Conservation (phyloP, 1,140 invertebrate genomes). For the Apocrypta bakeri region DNA sequence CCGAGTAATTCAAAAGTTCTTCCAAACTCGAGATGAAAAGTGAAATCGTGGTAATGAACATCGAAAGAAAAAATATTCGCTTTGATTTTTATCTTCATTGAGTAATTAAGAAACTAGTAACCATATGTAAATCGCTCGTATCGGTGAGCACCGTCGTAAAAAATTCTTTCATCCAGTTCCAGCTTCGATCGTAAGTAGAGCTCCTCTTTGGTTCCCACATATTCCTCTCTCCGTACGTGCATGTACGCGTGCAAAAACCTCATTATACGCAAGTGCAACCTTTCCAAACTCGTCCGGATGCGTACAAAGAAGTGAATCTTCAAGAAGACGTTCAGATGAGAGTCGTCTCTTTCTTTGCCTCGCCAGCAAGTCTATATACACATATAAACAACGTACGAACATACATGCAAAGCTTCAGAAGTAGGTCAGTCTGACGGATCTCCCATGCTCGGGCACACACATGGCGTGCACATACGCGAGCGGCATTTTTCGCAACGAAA, state of each 20-base stretch:
- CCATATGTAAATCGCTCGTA: no score
- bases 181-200: no score
- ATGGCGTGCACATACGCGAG: slow-evolving; percentile 63
- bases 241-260: no score
- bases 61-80: no score
- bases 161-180: no score
- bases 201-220: no score
- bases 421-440: slow-evolving; percentile 46
- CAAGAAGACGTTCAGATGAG: neutral
- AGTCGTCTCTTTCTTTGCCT: neutral
- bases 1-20: no score
- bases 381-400: slow-evolving; percentile 35
- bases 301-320: neutral
- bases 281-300: neutral
- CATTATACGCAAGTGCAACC: no score
- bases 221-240: no score
- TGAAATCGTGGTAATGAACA: neutral
- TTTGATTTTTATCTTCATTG: no score
- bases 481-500: slow-evolving; percentile 75
- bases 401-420: slow-evolving; percentile 32
- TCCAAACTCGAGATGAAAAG: neutral
- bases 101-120: neutral
- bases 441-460: slow-evolving; percentile 45
- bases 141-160: no score
- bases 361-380: slow-evolving; percentile 2